A percentile compares a stretch with the other conserved stretches of the same genome.
phyloP scores from a whole-genome alignment of 2,113 vertebrate species.

The Orientallactaga bullata region DNA sequence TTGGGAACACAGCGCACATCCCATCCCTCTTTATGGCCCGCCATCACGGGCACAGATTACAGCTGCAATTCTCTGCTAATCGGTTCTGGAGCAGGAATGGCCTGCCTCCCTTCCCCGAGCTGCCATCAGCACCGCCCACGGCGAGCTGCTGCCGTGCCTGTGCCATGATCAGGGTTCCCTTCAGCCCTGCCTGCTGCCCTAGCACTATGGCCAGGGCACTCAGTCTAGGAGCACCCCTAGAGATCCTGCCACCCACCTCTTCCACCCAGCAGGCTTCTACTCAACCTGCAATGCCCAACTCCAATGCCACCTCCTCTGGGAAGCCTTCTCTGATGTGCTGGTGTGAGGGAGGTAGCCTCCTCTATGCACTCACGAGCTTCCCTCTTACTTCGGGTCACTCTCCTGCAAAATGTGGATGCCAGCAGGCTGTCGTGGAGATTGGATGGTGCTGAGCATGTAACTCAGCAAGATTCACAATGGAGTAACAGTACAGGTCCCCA shows the following conservation, averaged over 20 bases:
- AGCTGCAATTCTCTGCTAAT: slow-evolving; percentile 91
- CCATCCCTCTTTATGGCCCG: slow-evolving; percentile 89
- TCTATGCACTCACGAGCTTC: neutral
- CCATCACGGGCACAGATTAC: slow-evolving; percentile 89
- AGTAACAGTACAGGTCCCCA: neutral
- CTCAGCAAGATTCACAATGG: neutral
- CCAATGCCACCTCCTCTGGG: slow-evolving; percentile 42
- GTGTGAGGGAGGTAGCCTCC: neutral
- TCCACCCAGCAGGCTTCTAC: slow-evolving; percentile 67
- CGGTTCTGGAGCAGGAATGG: slow-evolving; percentile 87
- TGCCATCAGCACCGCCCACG: slow-evolving; percentile 60
- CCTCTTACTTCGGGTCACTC: neutral
- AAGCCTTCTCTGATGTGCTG: slow-evolving; percentile 41
- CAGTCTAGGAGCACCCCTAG: neutral
- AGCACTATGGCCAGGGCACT: neutral
- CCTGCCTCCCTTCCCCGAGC: slow-evolving; percentile 81
- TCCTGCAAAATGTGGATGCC: neutral
- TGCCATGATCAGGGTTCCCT: neutral
- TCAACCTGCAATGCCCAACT: slow-evolving; percentile 63
- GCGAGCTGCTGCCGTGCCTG: neutral
- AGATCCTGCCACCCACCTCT: neutral
- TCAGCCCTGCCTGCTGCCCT: neutral
- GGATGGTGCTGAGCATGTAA: neutral
- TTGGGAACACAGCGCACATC: slow-evolving; percentile 88
- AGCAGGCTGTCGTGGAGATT: neutral